phyloP scores from a whole-genome alignment of 2,113 vertebrate genomes.

The Leptobrachium leishanense region DNA sequence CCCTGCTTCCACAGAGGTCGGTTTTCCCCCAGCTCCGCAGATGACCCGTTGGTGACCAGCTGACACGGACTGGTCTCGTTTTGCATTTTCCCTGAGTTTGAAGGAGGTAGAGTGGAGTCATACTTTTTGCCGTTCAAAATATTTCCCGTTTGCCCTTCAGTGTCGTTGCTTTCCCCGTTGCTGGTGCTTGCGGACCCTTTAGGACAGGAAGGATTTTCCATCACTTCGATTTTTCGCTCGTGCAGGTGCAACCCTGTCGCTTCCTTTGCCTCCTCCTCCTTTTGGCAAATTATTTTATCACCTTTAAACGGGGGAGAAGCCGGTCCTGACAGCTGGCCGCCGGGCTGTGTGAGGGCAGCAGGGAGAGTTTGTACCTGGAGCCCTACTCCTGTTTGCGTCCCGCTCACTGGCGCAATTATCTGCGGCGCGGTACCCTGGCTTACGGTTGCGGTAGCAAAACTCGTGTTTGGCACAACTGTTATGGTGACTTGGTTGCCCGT shows the following conservation, averaged over 20 bases:
- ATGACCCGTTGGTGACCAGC: constrained; percentile 87
- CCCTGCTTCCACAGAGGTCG: constrained; percentile 86
- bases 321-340: constrained; percentile 76
- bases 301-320: constrained; percentile 87
- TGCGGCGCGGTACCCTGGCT: constrained; percentile 85
- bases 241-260: constrained; percentile 96
- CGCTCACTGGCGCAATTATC: constrained; percentile 75
- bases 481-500: constrained; percentile 94
- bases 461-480: constrained; percentile 97
- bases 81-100: constrained; percentile 98
- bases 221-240: constrained; percentile 97
- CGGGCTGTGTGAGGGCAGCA: constrained; percentile 72
- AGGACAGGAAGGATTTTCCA: constrained; percentile 94
- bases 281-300: constrained; percentile 99
- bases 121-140: constrained; percentile 97
- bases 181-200: constrained; percentile 85
- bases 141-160: constrained; percentile 79
- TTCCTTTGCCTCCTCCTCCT: constrained; percentile 99
- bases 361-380: constrained; percentile 79
- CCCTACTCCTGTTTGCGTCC: constrained; percentile 77
- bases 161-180: constrained; percentile 87
- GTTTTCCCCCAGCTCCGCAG: constrained; percentile 77
- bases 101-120: constrained; percentile 98
- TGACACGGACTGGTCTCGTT: constrained; percentile 77
- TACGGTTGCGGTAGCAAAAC: constrained; percentile 87